phyloP scores from a whole-genome alignment of 2,797 vertebrate genomes.

The Tauraco hartlaubi region DNA sequence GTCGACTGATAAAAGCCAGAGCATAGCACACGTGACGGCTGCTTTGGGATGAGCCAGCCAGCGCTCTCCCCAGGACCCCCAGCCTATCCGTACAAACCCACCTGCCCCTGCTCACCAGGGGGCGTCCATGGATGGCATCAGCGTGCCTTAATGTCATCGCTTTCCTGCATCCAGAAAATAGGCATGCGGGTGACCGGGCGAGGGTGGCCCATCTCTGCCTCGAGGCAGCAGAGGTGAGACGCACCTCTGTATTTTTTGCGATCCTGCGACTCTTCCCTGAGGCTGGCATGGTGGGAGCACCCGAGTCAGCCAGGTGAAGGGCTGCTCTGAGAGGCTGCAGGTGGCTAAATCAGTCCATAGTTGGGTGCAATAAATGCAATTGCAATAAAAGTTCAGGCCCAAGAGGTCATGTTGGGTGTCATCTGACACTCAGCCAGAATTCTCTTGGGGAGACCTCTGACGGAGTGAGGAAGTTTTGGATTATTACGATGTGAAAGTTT shows the following conservation, averaged over 20 bases:
- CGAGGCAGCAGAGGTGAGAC: not conserved
- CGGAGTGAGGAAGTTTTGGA: not conserved
- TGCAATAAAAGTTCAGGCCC: not conserved
- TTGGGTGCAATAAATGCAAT: not conserved
- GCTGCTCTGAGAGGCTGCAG: not conserved
- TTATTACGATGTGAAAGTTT: not conserved
- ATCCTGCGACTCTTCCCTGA: not conserved
- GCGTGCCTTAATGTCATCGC: not conserved
- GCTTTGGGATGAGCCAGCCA: not conserved
- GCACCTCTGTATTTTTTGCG: not conserved
- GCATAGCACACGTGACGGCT: rapidly evolving
- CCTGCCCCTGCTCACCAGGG: not conserved
- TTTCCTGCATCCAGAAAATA: not conserved
- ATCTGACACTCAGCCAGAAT: not conserved
- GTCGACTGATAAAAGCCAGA: not conserved
- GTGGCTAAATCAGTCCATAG: not conserved
- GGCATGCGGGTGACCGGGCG: rapidly evolving
- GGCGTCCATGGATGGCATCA: not conserved
- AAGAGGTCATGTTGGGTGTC: not conserved
- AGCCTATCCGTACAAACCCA: not conserved
- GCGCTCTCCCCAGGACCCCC: not conserved
- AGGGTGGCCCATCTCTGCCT: not conserved
- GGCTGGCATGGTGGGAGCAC: rapidly evolving
- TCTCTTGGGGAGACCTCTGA: not conserved
- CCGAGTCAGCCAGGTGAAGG: not conserved